Conservation (phyloP, 2,113 vertebrate species). For the Dipodomys merriami region DNA sequence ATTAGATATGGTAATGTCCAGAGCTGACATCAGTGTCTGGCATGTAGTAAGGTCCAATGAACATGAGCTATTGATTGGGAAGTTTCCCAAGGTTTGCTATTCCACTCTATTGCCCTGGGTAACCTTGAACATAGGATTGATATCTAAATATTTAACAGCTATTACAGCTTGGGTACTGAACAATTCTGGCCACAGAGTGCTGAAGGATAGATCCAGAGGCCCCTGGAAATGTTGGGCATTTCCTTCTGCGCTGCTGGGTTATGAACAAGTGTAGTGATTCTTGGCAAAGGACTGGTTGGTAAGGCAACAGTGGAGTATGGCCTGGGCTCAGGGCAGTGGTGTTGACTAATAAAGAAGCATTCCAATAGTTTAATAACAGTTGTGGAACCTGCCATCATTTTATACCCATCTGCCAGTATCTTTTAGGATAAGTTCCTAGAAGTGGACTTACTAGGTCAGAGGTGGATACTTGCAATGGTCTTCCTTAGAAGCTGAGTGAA, state of each 20-base stretch:
- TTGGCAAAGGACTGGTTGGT: not conserved
- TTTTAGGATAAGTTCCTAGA: not conserved
- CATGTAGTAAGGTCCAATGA: not conserved
- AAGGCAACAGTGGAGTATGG: not conserved
- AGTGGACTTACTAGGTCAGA: not conserved
- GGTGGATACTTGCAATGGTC: not conserved
- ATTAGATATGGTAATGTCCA: not conserved
- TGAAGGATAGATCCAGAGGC: not conserved
- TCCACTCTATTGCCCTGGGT: not conserved
- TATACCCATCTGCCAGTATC: not conserved
- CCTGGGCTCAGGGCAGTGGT: not conserved
- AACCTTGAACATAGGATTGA: slow-evolving; percentile 9
- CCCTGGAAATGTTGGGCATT: not conserved
- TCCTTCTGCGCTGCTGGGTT: not conserved
- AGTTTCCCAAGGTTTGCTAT: slow-evolving; percentile 31
- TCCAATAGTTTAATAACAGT: not conserved
- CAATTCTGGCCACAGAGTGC: not conserved
- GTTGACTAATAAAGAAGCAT: not conserved
- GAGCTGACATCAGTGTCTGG: not conserved
- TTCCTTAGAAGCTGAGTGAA: not conserved
- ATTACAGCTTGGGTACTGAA: not conserved
- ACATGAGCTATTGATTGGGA: not conserved
- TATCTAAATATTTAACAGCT: slow-evolving; percentile 20
- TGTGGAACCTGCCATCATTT: not conserved
- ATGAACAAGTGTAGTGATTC: not conserved